Evolutionary conservation across 2,888 invertebrate species (phyloP).

Genomic region (Spodoptera littoralis): DNA sequence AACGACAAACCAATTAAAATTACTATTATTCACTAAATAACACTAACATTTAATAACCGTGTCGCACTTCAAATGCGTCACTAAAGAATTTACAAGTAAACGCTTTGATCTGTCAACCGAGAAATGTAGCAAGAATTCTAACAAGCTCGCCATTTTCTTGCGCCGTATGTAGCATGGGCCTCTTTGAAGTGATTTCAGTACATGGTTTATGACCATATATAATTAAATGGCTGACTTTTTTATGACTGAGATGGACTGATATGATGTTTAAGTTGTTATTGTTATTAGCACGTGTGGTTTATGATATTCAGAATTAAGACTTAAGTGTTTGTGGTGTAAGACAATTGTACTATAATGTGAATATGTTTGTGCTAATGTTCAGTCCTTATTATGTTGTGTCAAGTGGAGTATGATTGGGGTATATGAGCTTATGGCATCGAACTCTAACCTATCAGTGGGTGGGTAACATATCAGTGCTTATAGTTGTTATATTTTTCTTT

Average conservation of each 20-base stretch:
- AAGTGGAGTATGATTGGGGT: background rate
- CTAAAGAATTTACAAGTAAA: slow-evolving; percentile 35
- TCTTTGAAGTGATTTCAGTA: slow-evolving; percentile 61
- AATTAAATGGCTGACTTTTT: slow-evolving; percentile 71
- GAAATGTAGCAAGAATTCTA: slow-evolving; percentile 35
- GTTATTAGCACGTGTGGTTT: slow-evolving; percentile 55
- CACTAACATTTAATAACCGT: slow-evolving; percentile 21
- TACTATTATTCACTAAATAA: background rate
- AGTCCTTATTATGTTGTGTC: slow-evolving; percentile 25
- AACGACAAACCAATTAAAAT: slow-evolving; percentile 7
- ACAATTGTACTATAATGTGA: slow-evolving; percentile 27
- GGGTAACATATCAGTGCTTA: too few relatives aligned
- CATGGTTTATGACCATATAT: slow-evolving; percentile 64
- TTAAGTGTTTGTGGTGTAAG: slow-evolving; percentile 13
- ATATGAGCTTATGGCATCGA: too few relatives aligned
- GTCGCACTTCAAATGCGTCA: slow-evolving; percentile 21
- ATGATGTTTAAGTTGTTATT: slow-evolving; percentile 63
- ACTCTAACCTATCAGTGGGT: too few relatives aligned
- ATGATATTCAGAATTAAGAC: slow-evolving; percentile 5
- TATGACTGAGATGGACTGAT: slow-evolving; percentile 70
- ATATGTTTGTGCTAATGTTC: slow-evolving; percentile 36
- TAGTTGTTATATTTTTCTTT: too few relatives aligned
- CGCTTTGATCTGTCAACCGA: slow-evolving; percentile 50
- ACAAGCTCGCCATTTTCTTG: slow-evolving; percentile 21
- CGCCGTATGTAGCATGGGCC: slow-evolving; percentile 39